These are phyloP conservation scores for Cossypha caffra DNA, from an alignment of 2,797 vertebrate species.

Conservation along the genomic window DNA sequence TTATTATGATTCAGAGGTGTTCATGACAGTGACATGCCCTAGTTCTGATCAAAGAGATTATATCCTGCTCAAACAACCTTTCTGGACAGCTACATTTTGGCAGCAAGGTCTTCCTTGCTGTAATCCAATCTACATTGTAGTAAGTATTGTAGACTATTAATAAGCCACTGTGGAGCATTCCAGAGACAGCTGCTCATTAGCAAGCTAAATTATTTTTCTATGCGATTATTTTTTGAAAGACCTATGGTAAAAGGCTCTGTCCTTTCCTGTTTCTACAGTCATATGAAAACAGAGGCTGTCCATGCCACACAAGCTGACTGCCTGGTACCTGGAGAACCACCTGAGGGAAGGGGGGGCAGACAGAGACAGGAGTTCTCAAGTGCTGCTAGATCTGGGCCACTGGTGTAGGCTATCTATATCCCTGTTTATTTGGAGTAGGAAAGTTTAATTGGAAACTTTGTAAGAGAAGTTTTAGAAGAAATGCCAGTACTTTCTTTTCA, in stretches of 20 bases:
- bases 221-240: not conserved
- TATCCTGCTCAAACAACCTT: not conserved
- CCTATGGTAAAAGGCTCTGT: not conserved
- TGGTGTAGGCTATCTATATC: not conserved
- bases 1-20: not conserved
- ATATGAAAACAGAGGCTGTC: not conserved
- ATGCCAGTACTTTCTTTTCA: not conserved
- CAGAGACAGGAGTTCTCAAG: not conserved
- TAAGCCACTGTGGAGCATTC: not conserved
- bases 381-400: not conserved
- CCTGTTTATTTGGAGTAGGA: not conserved
- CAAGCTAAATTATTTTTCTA: not conserved
- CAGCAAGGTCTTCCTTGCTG: not conserved
- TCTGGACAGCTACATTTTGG: not conserved
- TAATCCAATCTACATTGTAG: not conserved
- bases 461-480: not conserved
- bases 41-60: not conserved
- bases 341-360: not conserved
- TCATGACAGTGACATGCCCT: not conserved
- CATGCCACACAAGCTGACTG: not conserved
- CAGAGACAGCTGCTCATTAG: not conserved
- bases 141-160: not conserved
- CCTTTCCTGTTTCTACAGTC: not conserved
- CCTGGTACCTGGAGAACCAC: not conserved
- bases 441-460: not conserved